These are phyloP conservation scores for Muntiacus muntjak DNA, from an alignment of 2,113 vertebrate genomes.

Conservation along the genomic window DNA sequence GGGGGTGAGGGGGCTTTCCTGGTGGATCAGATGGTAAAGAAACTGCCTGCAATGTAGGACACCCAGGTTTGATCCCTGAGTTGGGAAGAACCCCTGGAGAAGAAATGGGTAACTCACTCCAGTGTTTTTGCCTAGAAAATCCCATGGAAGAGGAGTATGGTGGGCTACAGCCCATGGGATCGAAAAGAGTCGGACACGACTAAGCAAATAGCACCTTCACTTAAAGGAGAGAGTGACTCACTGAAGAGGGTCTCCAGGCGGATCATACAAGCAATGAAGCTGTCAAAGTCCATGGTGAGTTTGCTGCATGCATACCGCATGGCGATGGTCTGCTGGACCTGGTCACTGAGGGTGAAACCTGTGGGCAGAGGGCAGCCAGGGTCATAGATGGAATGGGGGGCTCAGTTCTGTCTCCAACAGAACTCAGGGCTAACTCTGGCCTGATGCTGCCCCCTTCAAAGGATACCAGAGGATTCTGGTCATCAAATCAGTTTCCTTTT, in stretches of 20 bases:
- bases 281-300: constrained; percentile 87
- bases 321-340: constrained; percentile 86
- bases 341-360: constrained; percentile 89
- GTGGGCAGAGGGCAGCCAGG: neutral
- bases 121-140: neutral
- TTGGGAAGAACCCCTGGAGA: neutral
- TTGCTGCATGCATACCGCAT: constrained; percentile 78
- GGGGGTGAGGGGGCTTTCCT: neutral
- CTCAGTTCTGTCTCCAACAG: neutral
- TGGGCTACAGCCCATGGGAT: neutral
- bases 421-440: neutral
- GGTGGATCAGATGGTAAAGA: neutral
- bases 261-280: constrained; percentile 89
- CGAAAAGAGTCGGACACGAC: neutral
- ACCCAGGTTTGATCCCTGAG: neutral
- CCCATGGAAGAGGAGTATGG: neutral
- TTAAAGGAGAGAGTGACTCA: constrained; percentile 75
- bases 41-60: neutral
- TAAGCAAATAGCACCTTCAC: neutral
- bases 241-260: constrained; percentile 91
- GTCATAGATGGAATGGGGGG: neutral
- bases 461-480: neutral
- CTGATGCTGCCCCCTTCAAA: neutral
- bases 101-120: neutral
- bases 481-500: neutral